phyloP scores from a whole-genome alignment of 2,888 invertebrate species.

The Brassicogethes aeneus region DNA sequence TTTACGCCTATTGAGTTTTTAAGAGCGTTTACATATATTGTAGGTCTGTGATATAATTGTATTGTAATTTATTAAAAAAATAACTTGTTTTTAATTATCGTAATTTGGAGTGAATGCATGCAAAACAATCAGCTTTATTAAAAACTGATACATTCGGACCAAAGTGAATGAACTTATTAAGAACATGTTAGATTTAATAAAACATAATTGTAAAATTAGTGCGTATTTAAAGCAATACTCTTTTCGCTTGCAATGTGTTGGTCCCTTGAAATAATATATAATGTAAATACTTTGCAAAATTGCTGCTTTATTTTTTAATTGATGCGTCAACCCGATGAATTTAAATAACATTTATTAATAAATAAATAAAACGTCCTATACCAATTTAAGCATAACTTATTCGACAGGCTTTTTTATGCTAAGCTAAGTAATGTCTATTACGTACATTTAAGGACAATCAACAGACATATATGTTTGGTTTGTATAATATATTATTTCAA shows the following conservation, averaged over 20 bases:
- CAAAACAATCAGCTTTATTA: constrained; percentile 31
- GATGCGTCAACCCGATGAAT: too few species aligned
- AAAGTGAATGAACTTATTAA: constrained; percentile 33
- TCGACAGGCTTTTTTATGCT: too few species aligned
- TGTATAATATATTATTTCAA: constrained; percentile 13
- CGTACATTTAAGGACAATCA: constrained; percentile 29
- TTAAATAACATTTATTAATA: too few species aligned
- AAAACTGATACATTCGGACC: constrained; percentile 36
- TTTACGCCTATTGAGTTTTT: too few species aligned
- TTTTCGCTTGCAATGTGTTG: constrained; percentile 38
- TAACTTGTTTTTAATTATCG: constrained; percentile 31
- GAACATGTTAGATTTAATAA: background rate
- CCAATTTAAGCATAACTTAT: too few species aligned
- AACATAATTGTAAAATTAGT: constrained; percentile 27
- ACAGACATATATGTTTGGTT: constrained; percentile 13
- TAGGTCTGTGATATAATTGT: constrained; percentile 45
- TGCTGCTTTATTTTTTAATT: too few species aligned
- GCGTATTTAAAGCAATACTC: constrained; percentile 41
- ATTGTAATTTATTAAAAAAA: constrained; percentile 32
- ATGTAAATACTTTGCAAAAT: constrained; percentile 18
- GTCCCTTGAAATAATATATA: constrained; percentile 33
- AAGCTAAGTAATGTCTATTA: too few species aligned
- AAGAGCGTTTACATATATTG: constrained; percentile 34
- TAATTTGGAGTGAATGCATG: constrained; percentile 25
- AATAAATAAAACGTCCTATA: too few species aligned